These are phyloP conservation scores for Gallinago nigripennis DNA, from an alignment of 2,797 vertebrate genomes.

Conservation along the genomic window DNA sequence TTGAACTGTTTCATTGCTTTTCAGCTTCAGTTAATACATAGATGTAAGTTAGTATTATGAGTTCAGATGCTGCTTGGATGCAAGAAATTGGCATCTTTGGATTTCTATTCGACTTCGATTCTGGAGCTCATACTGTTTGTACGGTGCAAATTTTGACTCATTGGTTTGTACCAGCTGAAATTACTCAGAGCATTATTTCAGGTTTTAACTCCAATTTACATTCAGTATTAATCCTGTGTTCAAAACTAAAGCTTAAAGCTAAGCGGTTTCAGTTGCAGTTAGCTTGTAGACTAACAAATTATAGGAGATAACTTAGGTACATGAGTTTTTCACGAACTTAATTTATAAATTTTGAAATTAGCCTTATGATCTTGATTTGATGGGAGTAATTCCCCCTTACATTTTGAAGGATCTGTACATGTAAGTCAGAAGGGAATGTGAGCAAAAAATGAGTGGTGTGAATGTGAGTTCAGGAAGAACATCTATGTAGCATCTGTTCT, in stretches of 20 bases:
- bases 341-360: background rate
- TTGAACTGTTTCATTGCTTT: background rate
- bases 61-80: background rate
- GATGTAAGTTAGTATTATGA: background rate
- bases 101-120: background rate
- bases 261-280: background rate
- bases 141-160: background rate
- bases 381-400: background rate
- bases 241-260: background rate
- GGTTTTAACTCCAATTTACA: background rate
- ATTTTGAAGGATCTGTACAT: background rate
- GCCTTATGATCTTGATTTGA: background rate
- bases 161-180: background rate
- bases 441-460: background rate
- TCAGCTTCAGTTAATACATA: background rate
- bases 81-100: background rate
- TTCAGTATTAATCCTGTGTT: background rate
- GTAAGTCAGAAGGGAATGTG: background rate
- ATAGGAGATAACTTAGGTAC: no score
- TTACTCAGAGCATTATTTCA: background rate
- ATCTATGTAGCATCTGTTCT: background rate
- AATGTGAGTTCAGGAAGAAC: background rate
- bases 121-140: background rate
- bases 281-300: background rate
- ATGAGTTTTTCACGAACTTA: background rate